phyloP scores from a whole-genome alignment of 2,797 vertebrate species.

The Arremon aurantiirostris region DNA sequence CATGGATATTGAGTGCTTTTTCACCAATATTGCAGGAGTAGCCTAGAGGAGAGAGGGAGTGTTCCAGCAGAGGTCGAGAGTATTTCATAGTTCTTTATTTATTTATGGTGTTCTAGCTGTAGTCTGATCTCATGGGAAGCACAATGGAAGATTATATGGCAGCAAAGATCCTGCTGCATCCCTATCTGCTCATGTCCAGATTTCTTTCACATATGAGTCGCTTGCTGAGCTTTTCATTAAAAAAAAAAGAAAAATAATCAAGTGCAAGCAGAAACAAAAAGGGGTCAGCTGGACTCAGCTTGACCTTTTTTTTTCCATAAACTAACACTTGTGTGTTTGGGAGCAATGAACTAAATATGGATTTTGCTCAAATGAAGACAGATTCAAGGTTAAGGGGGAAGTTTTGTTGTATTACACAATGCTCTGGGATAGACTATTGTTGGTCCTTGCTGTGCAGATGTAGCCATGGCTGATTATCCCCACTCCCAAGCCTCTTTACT shows the following conservation, averaged over 20 bases:
- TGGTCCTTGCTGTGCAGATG: slow-evolving; percentile 50
- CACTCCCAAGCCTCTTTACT: slow-evolving; percentile 50
- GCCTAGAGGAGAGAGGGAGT: not conserved
- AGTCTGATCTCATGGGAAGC: not conserved
- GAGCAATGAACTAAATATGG: slow-evolving; percentile 26
- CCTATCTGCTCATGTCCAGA: not conserved
- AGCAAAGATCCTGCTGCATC: not conserved
- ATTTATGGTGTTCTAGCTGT: not conserved
- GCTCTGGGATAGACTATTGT: slow-evolving; percentile 29
- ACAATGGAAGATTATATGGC: slow-evolving; percentile 16
- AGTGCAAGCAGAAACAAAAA: not conserved
- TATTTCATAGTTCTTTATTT: slow-evolving; percentile 44
- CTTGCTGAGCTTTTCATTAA: not conserved
- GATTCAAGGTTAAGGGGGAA: slow-evolving; percentile 28
- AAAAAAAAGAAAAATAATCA: not conserved
- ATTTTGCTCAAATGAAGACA: slow-evolving; percentile 3
- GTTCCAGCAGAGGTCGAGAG: not conserved
- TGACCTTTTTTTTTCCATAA: not conserved
- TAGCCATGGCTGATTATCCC: slow-evolving; percentile 48
- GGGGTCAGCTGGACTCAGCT: slow-evolving; percentile 15
- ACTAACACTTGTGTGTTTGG: slow-evolving; percentile 15
- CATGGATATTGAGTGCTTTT: not conserved
- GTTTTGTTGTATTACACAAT: slow-evolving; percentile 35
- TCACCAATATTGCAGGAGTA: not conserved
- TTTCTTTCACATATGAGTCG: not conserved